A percentile compares a stretch with the other conserved stretches of the same genome.
Evolutionary conservation across 2,113 vertebrate genomes (phyloP).

Genomic region (Peromyscus californicus): DNA sequence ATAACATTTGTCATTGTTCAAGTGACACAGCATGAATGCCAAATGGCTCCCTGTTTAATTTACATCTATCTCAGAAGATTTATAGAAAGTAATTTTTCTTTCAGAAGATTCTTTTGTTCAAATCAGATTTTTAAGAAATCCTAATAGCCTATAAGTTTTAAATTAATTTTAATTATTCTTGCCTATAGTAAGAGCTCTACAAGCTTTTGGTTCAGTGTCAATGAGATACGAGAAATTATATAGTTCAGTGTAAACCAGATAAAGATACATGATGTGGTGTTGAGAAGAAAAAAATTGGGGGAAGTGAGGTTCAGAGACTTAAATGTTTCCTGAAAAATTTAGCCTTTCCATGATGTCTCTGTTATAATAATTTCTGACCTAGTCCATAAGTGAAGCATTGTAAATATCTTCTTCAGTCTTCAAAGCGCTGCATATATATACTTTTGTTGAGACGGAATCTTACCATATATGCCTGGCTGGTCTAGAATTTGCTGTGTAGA

Average conservation of each 20-base stretch:
- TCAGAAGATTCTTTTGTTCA: slow-evolving; percentile 60
- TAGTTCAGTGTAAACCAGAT: background rate
- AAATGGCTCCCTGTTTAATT: slow-evolving; percentile 61
- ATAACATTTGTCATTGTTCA: slow-evolving; percentile 66
- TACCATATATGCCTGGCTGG: background rate
- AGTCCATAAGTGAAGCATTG: background rate
- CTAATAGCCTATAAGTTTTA: background rate
- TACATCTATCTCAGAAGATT: slow-evolving; percentile 52
- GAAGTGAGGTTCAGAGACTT: background rate
- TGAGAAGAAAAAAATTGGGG: background rate
- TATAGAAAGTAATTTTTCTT: slow-evolving; percentile 79
- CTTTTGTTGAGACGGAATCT: background rate
- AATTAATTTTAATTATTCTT: background rate
- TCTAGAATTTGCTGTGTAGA: background rate
- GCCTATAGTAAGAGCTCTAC: background rate
- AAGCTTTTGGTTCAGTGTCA: background rate
- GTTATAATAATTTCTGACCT: background rate
- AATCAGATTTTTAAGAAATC: background rate
- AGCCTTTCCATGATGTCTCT: background rate
- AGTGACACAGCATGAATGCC: slow-evolving; percentile 42
- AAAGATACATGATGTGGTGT: background rate
- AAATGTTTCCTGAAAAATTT: background rate
- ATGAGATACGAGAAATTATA: background rate
- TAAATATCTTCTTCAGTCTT: background rate
- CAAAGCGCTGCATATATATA: background rate